These are phyloP conservation scores for Cephus pygmeus DNA, from an alignment of 2,888 invertebrate species.

Conservation along the genomic window DNA sequence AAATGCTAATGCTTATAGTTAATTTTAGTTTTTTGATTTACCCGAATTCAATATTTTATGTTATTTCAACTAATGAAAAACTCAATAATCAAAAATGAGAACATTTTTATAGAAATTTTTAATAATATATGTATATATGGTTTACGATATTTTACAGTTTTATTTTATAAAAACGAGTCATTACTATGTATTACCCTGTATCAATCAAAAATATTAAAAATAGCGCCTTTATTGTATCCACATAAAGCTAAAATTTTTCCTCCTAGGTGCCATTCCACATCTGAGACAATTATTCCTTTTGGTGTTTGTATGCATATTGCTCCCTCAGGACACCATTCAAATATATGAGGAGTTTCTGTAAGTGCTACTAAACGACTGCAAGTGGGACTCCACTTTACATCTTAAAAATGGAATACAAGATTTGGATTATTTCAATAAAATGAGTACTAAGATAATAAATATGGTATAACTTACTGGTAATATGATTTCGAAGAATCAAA, in stretches of 20 bases:
- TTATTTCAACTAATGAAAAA: no score
- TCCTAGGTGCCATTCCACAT: slow-evolving; percentile 51
- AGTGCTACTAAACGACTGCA: slow-evolving; percentile 45
- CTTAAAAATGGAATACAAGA: slow-evolving; percentile 31
- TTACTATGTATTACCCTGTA: neutral
- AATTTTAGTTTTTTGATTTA: no score
- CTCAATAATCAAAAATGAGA: no score
- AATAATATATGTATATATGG: no score
- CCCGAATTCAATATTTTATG: no score
- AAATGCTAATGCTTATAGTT: no score
- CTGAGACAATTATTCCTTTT: slow-evolving; percentile 48
- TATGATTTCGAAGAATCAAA: slow-evolving; percentile 51
- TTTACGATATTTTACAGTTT: no score
- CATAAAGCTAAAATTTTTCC: slow-evolving; percentile 45
- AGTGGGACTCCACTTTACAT: slow-evolving; percentile 50
- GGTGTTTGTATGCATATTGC: slow-evolving; percentile 44
- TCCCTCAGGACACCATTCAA: slow-evolving; percentile 51
- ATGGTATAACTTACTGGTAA: slow-evolving; percentile 43
- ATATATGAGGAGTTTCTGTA: slow-evolving; percentile 49
- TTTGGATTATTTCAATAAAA: neutral
- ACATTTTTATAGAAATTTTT: neutral
- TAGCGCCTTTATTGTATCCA: slow-evolving; percentile 54
- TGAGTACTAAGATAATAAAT: slow-evolving; percentile 1
- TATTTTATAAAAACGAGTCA: neutral
- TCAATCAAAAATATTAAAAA: neutral